Evolutionary conservation across 2,797 vertebrate species (phyloP), one percentile per base, ranked within the genome.

Genomic region (Corythornis leucogaster): DNA sequence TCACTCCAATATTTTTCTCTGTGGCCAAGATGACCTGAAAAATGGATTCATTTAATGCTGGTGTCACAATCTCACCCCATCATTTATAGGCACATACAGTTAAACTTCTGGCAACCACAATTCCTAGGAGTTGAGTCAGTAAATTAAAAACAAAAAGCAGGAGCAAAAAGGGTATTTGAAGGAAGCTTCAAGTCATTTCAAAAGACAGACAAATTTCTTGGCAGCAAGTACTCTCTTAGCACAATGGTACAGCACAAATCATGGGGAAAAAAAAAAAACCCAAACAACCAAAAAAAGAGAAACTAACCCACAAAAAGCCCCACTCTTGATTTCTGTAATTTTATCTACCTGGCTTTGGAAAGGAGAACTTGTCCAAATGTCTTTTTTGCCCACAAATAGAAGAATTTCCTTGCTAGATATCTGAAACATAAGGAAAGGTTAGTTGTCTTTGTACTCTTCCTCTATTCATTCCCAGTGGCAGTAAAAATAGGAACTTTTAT

Each of bases 351-450:
- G 92, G 98, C 98, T 97, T 96, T 94, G 45, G 98, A 98, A 80
- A 98, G 98, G 62, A 97, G 97, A 83, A 99, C 87, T 95, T 97
- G 97, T 77, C 99, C 99, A 97, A 99, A 99, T 10, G 98, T 98
- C 57, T 97, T 98, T 80, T 78, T 94, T 51, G 98, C 98, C 99
- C 99, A 99, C 86, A 99, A 96, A 90, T 80, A 96, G 43, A 99
- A 97, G 92, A 98, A 99, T 91, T 99, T 99, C 93, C 98, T 98
- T 75, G 98, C 97, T 87, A 99, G 87, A 58, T 98, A 98, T 58
- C 99, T 99, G 95, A 43, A 97, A 97, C 31, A 79, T 54, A 92
- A 89, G 89, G 42, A 91, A 55, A 90, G 22, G 38, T 90, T 69
- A 88, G 8, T 15, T 90, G 43, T 5, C 20, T 61, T 64, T 59